Base-by-base conservation (phyloP, 2,113 vertebrate species). In the Lucifuga dentata region DNA sequence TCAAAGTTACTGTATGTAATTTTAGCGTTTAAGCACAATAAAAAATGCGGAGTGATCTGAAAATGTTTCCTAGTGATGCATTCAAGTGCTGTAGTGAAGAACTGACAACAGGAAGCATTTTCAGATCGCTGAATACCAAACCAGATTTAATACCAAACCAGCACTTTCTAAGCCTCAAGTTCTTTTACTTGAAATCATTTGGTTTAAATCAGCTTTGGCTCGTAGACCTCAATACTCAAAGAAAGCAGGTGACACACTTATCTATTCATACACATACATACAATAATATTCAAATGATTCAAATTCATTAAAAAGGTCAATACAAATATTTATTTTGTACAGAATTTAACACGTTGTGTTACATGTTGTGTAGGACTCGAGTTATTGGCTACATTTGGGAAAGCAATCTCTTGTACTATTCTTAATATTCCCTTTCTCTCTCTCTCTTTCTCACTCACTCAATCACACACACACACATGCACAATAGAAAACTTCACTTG, bases 301-400 rank as follows among this genome's bases (percentile, higher is more conserved):
- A 41, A 60, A 59, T 43, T 12, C 62, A 2, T 68, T 70, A 20
- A 63, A 87, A 80, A 82, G 56, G 45, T 76, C 65, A 48, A 52
- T 91, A 89, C 88, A 92, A 91, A 90, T 88, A 73, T 87, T 89
- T 89, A 82, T 74, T 73, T 88, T 71, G 46, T 84, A 87, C 83
- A 90, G 68, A 80, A 39, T 83, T 79, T 79, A 73, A 86, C 83
- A 89, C 71, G 35, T 69, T 57, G 61, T 64, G 68, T 75, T 33
- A 61, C 72, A 78, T 50, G 19, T 84, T 69, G n/a, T 49, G 40
- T 38, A 76, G 60, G 58, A 67, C 20, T 12, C 1, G 9, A 80
- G 63, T 48, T 41, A 17, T 61, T 33, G 53, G 43, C n/a, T 50
- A 83, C 61, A 67, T 57, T 51, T 69, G 29, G 57, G 33, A 73